Evolutionary conservation across 2,797 vertebrate species (phyloP), one percentile per base, ranked within the genome.

Genomic region (Oreochromis grahami): DNA sequence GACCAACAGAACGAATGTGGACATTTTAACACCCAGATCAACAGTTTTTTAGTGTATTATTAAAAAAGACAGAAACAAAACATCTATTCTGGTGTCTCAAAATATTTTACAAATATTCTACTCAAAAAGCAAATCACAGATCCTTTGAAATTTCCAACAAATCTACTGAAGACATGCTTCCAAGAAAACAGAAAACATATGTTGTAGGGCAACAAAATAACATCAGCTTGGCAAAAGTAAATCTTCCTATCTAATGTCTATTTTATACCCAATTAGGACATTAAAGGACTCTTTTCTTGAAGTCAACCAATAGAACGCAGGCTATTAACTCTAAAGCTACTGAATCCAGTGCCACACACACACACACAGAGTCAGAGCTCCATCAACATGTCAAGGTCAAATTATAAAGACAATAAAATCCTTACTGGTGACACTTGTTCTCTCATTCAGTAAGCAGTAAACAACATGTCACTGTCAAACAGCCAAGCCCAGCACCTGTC

Each of bases 391-490:
- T 83, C 88, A 86, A 76, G 85, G 87, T 84, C 81, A 52, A 14
- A 51, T 77, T 53, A 48, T 10, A 58, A 53, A 13, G 43, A 81
- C 81, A 82, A 77, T 45, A 81, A 63, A 82, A 76, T 43, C 76
- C 72, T 80, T 74, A 77, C 76, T 76, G 70, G n/a, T 55, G 81
- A 84, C 83, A 65, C 52, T 68, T 65, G 78, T 84, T 88, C 78
- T 70, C 76, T 77, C 38, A 29, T 82, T 85, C 24, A 32, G 74
- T 26, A 43, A 81, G 50, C 68, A 55, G 17, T 81, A 81, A 86
- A 88, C 82, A 86, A 77, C 63, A 26, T 83, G 84, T 88, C 17
- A 43, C 80, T 82, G 81, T 90, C 86, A 91, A 84, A 81, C 81
- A 82, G 60, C 84, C 74, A 21, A 70, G 86, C 85, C 82, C 24